A percentile compares a stretch with the other conserved stretches of the same genome.
Evolutionary conservation across 2,888 invertebrate species (phyloP).

Genomic region (Iphiclides podalirius): DNA sequence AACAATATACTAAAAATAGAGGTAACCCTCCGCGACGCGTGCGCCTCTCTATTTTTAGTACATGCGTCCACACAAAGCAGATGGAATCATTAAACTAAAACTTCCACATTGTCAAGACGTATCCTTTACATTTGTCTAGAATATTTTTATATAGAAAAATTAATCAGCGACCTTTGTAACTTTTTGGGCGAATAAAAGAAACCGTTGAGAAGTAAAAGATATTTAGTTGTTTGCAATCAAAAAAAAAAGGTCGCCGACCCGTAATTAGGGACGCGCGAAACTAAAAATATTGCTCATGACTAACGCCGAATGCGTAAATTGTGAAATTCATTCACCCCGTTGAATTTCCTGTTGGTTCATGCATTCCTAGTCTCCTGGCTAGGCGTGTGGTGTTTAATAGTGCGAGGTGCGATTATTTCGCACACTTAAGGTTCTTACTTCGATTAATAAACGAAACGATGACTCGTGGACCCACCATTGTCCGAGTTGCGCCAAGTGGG

Average conservation of each 20-base stretch:
- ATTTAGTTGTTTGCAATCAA: constrained; percentile 25
- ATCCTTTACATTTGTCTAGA: neutral
- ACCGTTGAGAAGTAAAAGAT: no score
- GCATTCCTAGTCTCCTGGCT: constrained; percentile 23
- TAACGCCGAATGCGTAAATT: constrained; percentile 60
- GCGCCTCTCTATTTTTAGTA: constrained; percentile 54
- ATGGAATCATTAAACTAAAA: constrained; percentile 49
- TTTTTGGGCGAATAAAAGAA: no score
- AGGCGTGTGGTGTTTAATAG: no score
- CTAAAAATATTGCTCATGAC: constrained; percentile 73
- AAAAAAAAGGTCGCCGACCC: constrained; percentile 32
- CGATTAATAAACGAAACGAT: constrained; percentile 35
- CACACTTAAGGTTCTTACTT: no score
- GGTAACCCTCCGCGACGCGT: constrained; percentile 59
- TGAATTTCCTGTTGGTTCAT: constrained; percentile 55
- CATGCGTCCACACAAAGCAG: constrained; percentile 42
- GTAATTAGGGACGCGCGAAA: constrained; percentile 41
- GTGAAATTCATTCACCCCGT: constrained; percentile 55
- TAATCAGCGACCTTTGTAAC: no score
- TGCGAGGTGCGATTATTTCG: no score
- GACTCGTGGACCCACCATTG: constrained; percentile 72
- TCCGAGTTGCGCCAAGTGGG: constrained; percentile 61
- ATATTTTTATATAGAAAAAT: constrained; percentile 8
- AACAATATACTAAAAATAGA: constrained; percentile 57
- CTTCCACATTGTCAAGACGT: constrained; percentile 32